Conservation (phyloP, 1,140 invertebrate species). For the Oreohelix idahoensis region DNA sequence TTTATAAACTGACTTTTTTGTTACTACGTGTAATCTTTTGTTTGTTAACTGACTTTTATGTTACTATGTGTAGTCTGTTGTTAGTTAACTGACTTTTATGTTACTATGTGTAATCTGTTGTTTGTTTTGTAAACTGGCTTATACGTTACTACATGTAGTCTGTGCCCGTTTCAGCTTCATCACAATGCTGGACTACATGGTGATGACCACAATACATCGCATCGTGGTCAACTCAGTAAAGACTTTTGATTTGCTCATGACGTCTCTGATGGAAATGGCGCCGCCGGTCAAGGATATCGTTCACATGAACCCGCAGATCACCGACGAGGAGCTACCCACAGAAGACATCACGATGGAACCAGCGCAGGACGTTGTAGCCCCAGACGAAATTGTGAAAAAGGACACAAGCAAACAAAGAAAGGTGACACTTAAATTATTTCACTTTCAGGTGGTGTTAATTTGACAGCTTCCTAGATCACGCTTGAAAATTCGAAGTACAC, state of each 20-base stretch:
- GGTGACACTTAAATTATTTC: no score
- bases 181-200: slow-evolving; percentile 37
- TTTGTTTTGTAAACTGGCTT: no score
- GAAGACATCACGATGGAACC: slow-evolving; percentile 4
- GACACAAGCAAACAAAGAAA: background rate
- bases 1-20: no score
- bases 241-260: background rate
- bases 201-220: slow-evolving; percentile 21
- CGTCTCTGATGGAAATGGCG: background rate
- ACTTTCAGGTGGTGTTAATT: no score
- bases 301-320: background rate
- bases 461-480: no score
- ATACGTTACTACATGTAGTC: no score
- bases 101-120: no score
- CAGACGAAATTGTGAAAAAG: background rate
- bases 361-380: background rate
- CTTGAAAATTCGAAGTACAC: no score
- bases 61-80: no score
- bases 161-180: slow-evolving; percentile 15
- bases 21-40: no score
- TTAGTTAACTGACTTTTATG: no score
- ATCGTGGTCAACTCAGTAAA: slow-evolving; percentile 11
- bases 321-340: background rate
- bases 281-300: background rate
- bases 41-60: no score